Evolutionary conservation across 2,113 vertebrate species (phyloP).

Genomic region (Alethe diademata): DNA sequence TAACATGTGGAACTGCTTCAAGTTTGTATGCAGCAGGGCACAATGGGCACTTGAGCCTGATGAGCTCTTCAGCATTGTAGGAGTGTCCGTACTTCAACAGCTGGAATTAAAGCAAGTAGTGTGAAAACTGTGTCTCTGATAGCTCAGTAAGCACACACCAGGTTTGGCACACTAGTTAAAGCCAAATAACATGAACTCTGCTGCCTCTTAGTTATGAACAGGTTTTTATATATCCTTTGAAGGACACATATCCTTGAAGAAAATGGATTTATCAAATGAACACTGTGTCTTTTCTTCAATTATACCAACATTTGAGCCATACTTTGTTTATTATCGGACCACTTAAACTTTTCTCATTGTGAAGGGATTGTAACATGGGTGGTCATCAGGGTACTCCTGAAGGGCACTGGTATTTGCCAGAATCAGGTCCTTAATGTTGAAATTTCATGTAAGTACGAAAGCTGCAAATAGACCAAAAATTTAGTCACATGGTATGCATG

Average conservation of each 20-base stretch:
- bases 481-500: background rate
- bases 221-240: background rate
- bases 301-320: background rate
- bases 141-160: background rate
- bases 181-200: conserved; percentile 10
- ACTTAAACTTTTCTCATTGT: background rate
- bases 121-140: conserved; percentile 17
- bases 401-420: background rate
- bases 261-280: background rate
- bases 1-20: background rate
- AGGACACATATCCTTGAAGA: background rate
- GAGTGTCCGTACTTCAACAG: background rate
- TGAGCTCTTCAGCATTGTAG: accelerated
- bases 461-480: background rate
- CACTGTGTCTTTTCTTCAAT: background rate
- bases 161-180: background rate
- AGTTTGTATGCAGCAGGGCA: background rate
- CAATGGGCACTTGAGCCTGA: background rate
- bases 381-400: background rate
- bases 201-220: background rate
- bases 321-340: background rate
- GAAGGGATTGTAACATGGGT: background rate
- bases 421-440: background rate
- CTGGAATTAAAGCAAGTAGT: conserved; percentile 25
- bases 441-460: background rate